Evolutionary conservation across 2,888 invertebrate species (phyloP).

Genomic region (Heteropelma amictum): DNA sequence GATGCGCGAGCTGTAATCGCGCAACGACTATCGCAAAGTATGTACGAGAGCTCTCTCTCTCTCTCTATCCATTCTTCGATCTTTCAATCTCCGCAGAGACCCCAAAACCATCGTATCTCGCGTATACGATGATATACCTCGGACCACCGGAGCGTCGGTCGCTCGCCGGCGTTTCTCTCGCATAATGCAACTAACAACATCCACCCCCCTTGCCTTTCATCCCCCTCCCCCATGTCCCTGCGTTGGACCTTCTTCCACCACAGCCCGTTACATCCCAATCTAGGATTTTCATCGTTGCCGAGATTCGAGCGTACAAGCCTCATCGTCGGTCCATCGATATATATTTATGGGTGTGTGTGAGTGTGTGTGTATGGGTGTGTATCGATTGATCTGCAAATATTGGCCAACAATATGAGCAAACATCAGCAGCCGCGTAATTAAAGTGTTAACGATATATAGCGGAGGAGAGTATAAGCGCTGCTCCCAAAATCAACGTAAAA

Average conservation of each 20-base stretch:
- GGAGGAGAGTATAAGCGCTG: too few species aligned
- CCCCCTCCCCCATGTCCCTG: neutral
- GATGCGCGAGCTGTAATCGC: neutral
- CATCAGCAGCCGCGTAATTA: slow-evolving; percentile 64
- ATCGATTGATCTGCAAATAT: slow-evolving; percentile 68
- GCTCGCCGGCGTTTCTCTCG: too few species aligned
- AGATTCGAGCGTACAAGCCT: too few species aligned
- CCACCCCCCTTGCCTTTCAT: neutral
- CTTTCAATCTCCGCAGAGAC: slow-evolving; percentile 46
- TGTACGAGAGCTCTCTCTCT: neutral
- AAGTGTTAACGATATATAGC: slow-evolving; percentile 54
- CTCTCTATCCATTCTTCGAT: neutral
- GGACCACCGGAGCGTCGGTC: slow-evolving; percentile 6
- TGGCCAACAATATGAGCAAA: slow-evolving; percentile 65
- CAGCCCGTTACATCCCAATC: neutral
- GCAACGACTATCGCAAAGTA: neutral
- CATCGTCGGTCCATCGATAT: too few species aligned
- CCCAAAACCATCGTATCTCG: slow-evolving; percentile 48
- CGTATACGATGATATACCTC: neutral
- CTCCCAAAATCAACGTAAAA: too few species aligned
- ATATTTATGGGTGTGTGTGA: too few species aligned
- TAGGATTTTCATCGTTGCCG: neutral
- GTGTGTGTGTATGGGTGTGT: too few species aligned
- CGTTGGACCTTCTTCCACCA: neutral
- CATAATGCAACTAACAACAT: slow-evolving; percentile 51